Evolutionary conservation across 2,113 vertebrate genomes (phyloP), one percentile per base, ranked within the genome.

Genomic region (Bombycilla garrulus): DNA sequence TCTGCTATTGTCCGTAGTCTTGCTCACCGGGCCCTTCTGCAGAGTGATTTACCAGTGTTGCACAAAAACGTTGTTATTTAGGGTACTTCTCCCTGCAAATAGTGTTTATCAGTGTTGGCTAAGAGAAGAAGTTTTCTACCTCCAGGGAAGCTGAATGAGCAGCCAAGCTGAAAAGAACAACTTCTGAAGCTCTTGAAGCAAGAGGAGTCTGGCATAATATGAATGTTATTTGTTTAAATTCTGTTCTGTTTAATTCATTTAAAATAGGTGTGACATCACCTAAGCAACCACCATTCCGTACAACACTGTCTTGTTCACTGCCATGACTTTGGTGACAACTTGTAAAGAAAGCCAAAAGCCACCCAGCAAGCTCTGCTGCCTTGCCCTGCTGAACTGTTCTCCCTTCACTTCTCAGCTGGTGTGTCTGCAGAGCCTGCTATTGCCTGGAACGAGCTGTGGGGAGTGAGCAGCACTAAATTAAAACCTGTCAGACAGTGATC

Each of bases 401-500:
- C 14, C 40, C 31, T 66, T 74, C 1, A 0, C 12, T 80, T 65
- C 62, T 92, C n/a, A 26, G 71, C 85, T 54, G 44, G 15, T 0
- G 3, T 85, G 53, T 77, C 62, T 88, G 0, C 25, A 44, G 85
- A 87, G 61, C 36, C 20, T 90, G 28, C 17, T 53, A 10, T 54
- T 51, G 87, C 65, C 51, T 89, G 25, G 73, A 31, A 66, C 16
- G 70, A 67, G 74, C 90, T 86, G 53, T 61, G 48, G 24, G 62
- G 50, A 92, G 53, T 9, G 61, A 60, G 87, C 3, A 0, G 60
- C 36, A 12, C 90, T 93, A 87, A 85, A 90, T 87, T 93, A 95
- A 94, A 96, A 94, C 81, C 77, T 91, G 95, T 69, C 96, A 96
- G 95, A 96, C 93, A 69, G 79, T n/a, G 53, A 94, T 94, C 95